Conservation (phyloP, 2,113 vertebrate genomes). For the Dryoscopus gambensis region DNA sequence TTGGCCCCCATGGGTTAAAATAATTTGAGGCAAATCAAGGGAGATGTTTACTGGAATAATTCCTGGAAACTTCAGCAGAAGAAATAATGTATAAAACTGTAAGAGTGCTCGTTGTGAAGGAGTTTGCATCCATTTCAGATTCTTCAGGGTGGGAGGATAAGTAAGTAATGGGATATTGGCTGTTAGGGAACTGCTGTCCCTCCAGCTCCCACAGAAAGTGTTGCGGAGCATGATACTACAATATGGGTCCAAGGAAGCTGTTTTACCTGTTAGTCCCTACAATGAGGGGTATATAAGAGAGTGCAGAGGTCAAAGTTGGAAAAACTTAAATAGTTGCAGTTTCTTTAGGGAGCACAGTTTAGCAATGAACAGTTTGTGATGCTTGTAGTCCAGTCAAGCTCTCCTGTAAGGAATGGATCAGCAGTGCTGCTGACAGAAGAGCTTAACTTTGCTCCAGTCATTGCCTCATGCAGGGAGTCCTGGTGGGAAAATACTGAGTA, state of each 20-base stretch:
- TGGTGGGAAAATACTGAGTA: not conserved
- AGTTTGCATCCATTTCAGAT: not conserved
- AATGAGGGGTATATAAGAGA: not conserved
- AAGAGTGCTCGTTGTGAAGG: not conserved
- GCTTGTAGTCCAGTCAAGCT: not conserved
- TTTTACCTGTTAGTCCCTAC: not conserved
- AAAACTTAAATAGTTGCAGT: not conserved
- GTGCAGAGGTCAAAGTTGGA: not conserved
- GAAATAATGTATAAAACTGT: not conserved
- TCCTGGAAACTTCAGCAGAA: not conserved
- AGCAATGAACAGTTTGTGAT: not conserved
- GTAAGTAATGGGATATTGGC: not conserved
- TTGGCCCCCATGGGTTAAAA: not conserved
- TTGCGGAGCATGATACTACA: not conserved
- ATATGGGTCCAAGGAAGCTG: not conserved
- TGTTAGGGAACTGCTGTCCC: not conserved
- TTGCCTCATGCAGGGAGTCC: not conserved
- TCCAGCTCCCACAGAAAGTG: not conserved
- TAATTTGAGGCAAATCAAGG: not conserved
- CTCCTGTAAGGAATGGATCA: not conserved
- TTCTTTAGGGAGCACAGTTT: not conserved
- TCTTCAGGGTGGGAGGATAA: not conserved
- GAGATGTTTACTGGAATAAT: not conserved
- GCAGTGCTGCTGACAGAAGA: not conserved
- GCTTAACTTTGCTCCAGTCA: not conserved